Evolutionary conservation across 2,113 vertebrate species (phyloP), one percentile per base, ranked within the genome.

Genomic region (Uropsilus gracilis): DNA sequence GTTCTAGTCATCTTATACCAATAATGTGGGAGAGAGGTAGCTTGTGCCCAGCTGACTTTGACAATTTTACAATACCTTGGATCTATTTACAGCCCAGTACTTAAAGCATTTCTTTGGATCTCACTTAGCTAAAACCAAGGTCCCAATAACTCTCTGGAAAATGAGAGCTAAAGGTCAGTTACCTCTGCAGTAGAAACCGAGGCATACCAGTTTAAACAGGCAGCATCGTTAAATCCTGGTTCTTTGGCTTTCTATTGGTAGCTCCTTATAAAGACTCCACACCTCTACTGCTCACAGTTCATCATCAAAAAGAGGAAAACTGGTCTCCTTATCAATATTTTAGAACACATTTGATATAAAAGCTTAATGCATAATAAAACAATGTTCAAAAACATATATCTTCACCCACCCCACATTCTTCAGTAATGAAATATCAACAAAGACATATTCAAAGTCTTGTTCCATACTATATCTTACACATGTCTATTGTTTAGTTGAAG

Each of bases 201-300:
- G 5, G 16, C 53, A 0, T 0, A 26, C 34, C 11, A 2, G 5
- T 26, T 83, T 59, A 42, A 16, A 32, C 0, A 8, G 46, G 32
- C 2, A 42, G 5, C 34, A 42, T 30, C 9, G 42, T 81, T 42
- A 24, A 37, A 77, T 82, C 8, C 7, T n/a, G 16, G 0, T 9
- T 55, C 6, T 82, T 93, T 55, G 7, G 26, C 11, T 77, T 57
- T 46, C 6, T 55, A 9, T 8, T 66, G 6, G 1, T 42, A 46
- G 20, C 10, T 59, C 0, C 22, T 71, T 66, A 13, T 32, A 3
- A 71, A 48, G 2, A 0, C 18, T 17, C 1, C 59, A 34, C 69
- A 5, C 0, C 61, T n/a, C 30, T 63, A 10, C n/a, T 42, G 16
- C 3, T 71, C 24, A 14, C 6, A 26, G 32, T 82, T 89, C 57